Base-by-base conservation (phyloP, 30 jellyfish, hydroid and myxozoan species). In the Turritopsis rubra region DNA sequence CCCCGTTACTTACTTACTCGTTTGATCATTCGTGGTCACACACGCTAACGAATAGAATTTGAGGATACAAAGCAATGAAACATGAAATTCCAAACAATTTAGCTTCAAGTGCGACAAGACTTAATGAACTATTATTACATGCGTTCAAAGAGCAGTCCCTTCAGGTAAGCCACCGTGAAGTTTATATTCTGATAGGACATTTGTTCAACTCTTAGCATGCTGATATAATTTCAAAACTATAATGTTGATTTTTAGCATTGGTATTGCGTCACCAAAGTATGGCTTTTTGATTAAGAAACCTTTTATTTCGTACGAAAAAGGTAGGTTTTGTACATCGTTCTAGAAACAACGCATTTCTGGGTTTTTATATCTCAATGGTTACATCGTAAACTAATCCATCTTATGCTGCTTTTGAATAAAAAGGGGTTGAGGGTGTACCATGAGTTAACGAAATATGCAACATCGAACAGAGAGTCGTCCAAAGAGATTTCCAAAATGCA, bases 81-180 rank as follows among this genome's bases (percentile, higher is more conserved):
- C 41, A 3, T 4, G 54, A 28, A 7, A 9, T 80, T 80, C 18
- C 17, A 16, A 41, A 41, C 13, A 41, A 22, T 79, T 79, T 75
- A 88, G 93, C 81, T 90, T 52, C 85, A 95, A 53, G 97, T 85
- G 18, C 70, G 91, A 75, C 73, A 79, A 54, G 79, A 52, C 54
- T 21, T n/a, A 25, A 85, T 83, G 92, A 87, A 82, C 28, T 90
- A 85, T 79, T 89, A 90, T 76, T 90, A 79, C 84, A 79, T 90
- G 87, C 88, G 93, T 1, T 81, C 97, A 26, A 79, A 82, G 52
- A 90, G 95, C 79, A 90, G 97, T 71, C 97, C 97, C 7, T 90
- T 90, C 86, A 90, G 97, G 97, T 90, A 82, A 72, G 66, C 9
- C 26, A 8, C 76, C 29, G 13, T 41, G 60, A 41, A 41, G 9